A percentile compares a stretch with the other conserved stretches of the same genome.
These are phyloP conservation scores for Morpho deidamia DNA, from an alignment of 2,888 invertebrate genomes.

Conservation along the genomic window DNA sequence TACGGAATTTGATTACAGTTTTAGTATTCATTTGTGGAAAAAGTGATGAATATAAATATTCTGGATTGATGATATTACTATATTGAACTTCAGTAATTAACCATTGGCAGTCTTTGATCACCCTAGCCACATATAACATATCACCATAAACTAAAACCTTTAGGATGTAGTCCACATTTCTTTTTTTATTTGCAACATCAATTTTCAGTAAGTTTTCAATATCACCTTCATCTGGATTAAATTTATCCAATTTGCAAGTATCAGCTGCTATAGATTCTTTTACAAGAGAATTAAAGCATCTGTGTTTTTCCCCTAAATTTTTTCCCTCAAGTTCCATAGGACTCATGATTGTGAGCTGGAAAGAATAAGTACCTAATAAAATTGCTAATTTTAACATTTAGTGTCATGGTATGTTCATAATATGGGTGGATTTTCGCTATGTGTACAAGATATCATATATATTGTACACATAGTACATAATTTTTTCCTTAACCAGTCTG, in stretches of 20 bases:
- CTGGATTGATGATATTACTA: constrained; percentile 50
- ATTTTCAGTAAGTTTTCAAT: constrained; percentile 48
- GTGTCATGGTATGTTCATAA: too few species aligned
- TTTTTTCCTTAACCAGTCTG: too few species aligned
- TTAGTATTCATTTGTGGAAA: constrained; percentile 50
- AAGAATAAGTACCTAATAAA: not conserved
- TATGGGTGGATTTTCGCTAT: too few species aligned
- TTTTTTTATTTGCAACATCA: constrained; percentile 45
- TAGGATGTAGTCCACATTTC: constrained; percentile 45
- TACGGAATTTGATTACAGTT: constrained; percentile 45
- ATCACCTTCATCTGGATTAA: constrained; percentile 36
- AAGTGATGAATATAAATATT: constrained; percentile 43
- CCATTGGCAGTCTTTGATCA: constrained; percentile 50
- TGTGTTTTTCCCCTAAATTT: constrained; percentile 43
- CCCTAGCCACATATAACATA: constrained; percentile 50
- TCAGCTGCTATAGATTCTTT: constrained; percentile 28
- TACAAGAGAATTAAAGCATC: constrained; percentile 39
- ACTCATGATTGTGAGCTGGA: constrained; percentile 37
- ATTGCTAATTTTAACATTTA: too few species aligned
- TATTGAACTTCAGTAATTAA: constrained; percentile 50
- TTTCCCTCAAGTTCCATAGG: constrained; percentile 35
- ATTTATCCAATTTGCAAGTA: constrained; percentile 21
- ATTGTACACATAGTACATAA: too few species aligned
- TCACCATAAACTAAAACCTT: constrained; percentile 46
- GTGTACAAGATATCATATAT: too few species aligned